Percentiles rank a stretch among this genome's conserved stretches.
Conservation (phyloP, 2,797 vertebrate species). For the Eulemur albifrons region DNA sequence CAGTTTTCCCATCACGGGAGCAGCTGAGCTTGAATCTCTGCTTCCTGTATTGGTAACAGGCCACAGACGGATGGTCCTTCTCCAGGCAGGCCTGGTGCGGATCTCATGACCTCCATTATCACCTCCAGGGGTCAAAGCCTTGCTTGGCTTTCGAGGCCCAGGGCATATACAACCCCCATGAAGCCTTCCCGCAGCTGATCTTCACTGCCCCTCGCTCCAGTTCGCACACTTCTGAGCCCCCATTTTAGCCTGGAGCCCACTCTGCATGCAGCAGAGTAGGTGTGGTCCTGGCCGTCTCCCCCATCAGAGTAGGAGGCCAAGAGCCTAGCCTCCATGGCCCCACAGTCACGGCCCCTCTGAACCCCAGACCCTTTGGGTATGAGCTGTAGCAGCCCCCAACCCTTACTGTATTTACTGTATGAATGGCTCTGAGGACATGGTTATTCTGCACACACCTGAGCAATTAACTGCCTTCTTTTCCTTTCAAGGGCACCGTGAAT, state of each 20-base stretch:
- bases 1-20: background rate
- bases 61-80: background rate
- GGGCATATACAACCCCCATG: background rate
- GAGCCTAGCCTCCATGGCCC: background rate
- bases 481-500: background rate
- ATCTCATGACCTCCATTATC: background rate
- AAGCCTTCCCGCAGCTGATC: background rate
- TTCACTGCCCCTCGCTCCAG: background rate
- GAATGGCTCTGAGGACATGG: background rate
- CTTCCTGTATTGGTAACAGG: background rate
- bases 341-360: background rate
- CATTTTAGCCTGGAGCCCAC: background rate
- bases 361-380: background rate
- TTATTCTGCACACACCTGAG: background rate
- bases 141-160: background rate
- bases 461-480: background rate
- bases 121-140: background rate
- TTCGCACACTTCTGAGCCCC: background rate
- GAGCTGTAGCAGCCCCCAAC: background rate
- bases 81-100: background rate
- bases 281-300: background rate
- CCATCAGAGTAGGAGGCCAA: background rate
- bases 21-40: background rate
- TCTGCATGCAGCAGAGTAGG: background rate
- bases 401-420: accelerated